Evolutionary conservation across 1,140 invertebrate genomes (phyloP).

Genomic region (Harpegnathos saltator): DNA sequence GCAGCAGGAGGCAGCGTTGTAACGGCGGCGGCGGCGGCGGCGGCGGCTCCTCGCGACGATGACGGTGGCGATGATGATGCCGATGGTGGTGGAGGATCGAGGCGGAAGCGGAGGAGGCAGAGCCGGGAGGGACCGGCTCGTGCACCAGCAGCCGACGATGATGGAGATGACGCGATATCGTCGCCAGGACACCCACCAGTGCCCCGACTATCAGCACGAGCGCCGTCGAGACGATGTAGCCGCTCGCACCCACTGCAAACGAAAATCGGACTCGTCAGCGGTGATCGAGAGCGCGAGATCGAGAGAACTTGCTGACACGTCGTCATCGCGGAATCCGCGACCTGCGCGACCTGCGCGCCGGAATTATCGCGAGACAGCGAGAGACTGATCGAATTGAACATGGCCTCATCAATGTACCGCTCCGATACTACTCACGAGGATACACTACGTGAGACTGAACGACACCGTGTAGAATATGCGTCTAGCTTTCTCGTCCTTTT

Average conservation of each 20-base stretch:
- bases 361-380: too few relatives aligned
- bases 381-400: too few relatives aligned
- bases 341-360: too few relatives aligned
- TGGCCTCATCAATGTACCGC: too few relatives aligned
- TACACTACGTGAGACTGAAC: too few relatives aligned
- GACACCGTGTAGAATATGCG: neutral
- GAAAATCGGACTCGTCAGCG: slow-evolving; percentile 9
- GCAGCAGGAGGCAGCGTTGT: slow-evolving; percentile 79
- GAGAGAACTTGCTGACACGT: too few relatives aligned
- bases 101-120: slow-evolving; percentile 69
- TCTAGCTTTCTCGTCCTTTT: neutral
- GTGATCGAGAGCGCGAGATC: neutral
- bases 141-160: slow-evolving; percentile 79
- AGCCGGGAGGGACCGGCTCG: slow-evolving; percentile 66
- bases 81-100: slow-evolving; percentile 80
- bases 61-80: slow-evolving; percentile 79
- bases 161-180: slow-evolving; percentile 82
- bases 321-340: too few relatives aligned
- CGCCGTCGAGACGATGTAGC: slow-evolving; percentile 82
- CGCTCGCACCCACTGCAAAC: slow-evolving; percentile 80
- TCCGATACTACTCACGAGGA: too few relatives aligned
- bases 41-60: slow-evolving; percentile 74
- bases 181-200: slow-evolving; percentile 81
- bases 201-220: slow-evolving; percentile 81
- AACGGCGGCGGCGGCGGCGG: slow-evolving; percentile 77